Evolutionary conservation across 2,113 vertebrate genomes (phyloP).

Genomic region (Tenebrosternarchus preto): DNA sequence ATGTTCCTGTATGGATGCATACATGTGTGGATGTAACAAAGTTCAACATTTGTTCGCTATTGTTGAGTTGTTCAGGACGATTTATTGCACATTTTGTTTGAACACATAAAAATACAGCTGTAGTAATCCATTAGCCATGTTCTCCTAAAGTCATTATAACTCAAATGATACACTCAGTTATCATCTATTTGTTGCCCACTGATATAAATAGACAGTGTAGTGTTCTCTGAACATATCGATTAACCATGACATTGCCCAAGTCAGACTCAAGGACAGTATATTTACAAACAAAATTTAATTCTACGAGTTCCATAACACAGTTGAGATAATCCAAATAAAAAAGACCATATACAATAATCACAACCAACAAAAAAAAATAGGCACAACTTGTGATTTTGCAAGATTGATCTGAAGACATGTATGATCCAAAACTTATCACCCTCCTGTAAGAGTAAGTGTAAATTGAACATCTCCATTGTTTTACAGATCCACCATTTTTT

Average conservation of each 20-base stretch:
- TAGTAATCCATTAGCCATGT: neutral
- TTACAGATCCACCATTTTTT: neutral
- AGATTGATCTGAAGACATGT: constrained; percentile 41
- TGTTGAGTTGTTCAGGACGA: neutral
- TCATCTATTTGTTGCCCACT: too few relatives aligned
- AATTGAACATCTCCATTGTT: neutral
- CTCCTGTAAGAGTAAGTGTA: constrained; percentile 19
- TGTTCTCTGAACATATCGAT: neutral
- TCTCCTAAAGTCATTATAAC: neutral
- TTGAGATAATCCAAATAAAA: constrained; percentile 42
- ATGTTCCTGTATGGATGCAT: neutral
- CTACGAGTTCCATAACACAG: constrained; percentile 49
- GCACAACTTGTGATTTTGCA: constrained; percentile 57
- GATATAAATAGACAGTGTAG: neutral
- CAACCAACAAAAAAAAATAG: constrained; percentile 52
- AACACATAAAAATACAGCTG: neutral
- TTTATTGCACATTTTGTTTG: neutral
- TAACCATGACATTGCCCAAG: constrained; percentile 8
- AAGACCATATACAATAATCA: constrained; percentile 53
- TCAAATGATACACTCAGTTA: too few relatives aligned
- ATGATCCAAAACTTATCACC: constrained; percentile 31
- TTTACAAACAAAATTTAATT: constrained; percentile 69
- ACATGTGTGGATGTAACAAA: neutral
- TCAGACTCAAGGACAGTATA: constrained; percentile 59
- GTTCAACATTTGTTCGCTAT: too few relatives aligned